Evolutionary conservation across 2,888 invertebrate species (phyloP).

Genomic region (Lithophane socia): DNA sequence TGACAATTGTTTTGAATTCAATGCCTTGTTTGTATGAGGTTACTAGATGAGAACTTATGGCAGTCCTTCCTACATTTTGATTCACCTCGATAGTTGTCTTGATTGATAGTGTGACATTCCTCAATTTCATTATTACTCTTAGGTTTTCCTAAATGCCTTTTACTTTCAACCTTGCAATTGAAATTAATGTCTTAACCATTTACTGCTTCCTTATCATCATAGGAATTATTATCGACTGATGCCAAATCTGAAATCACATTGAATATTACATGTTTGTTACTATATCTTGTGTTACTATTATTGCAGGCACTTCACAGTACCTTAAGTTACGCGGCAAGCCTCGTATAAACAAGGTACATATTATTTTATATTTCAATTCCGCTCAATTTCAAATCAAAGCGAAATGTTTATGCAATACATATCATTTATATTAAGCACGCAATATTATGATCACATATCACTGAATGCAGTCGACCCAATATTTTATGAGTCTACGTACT

Average conservation of each 20-base stretch:
- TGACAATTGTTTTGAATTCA: not conserved
- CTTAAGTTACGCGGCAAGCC: constrained; percentile 62
- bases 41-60: not conserved
- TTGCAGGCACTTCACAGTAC: constrained; percentile 63
- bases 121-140: not conserved
- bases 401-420: constrained; percentile 65
- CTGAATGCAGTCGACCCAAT: constrained; percentile 58
- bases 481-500: not conserved
- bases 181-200: not conserved
- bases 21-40: constrained; percentile 58
- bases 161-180: too few species aligned
- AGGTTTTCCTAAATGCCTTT: too few species aligned
- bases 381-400: constrained; percentile 28
- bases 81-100: not conserved
- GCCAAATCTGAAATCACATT: constrained; percentile 7
- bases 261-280: constrained; percentile 13
- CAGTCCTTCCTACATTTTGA: not conserved
- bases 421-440: constrained; percentile 75
- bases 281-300: constrained; percentile 56
- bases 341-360: constrained; percentile 62
- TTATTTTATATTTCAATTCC: constrained; percentile 38
- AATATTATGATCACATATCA: constrained; percentile 61
- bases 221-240: not conserved
- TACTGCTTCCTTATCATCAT: not conserved
- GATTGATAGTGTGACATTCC: not conserved